phyloP scores from a whole-genome alignment of 2,797 vertebrate genomes.

The Brotogeris chrysoptera region DNA sequence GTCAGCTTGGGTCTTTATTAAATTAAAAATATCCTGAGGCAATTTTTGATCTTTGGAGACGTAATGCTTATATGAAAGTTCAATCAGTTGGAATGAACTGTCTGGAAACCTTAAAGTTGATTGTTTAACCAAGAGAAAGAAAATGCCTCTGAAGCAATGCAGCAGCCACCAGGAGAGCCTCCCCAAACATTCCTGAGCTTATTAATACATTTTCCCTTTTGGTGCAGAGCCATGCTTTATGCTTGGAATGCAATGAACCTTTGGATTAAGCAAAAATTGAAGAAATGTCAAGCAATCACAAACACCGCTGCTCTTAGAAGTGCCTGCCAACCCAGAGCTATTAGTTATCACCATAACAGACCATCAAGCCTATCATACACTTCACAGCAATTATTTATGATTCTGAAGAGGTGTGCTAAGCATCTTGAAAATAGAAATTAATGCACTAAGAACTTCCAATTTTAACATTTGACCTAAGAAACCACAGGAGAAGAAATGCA shows the following conservation, averaged over 20 bases:
- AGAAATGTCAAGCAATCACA: background rate
- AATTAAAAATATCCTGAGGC: conserved; percentile 27
- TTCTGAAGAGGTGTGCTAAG: background rate
- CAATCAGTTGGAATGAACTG: conserved; percentile 59
- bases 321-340: background rate
- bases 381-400: background rate
- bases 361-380: background rate
- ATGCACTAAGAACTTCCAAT: background rate
- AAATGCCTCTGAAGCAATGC: conserved; percentile 36
- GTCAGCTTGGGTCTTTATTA: background rate
- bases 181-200: conserved; percentile 31
- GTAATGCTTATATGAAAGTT: conserved; percentile 33
- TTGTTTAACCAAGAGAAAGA: conserved; percentile 43
- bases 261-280: conserved; percentile 7
- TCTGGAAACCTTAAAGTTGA: conserved; percentile 45
- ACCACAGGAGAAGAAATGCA: background rate
- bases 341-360: background rate
- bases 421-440: background rate
- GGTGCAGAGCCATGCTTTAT: conserved; percentile 8
- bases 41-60: conserved; percentile 21
- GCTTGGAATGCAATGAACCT: conserved; percentile 9
- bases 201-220: background rate
- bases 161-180: background rate
- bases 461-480: background rate
- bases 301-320: background rate